phyloP scores from a whole-genome alignment of 2,113 vertebrate species.

The Festucalex cinctus region DNA sequence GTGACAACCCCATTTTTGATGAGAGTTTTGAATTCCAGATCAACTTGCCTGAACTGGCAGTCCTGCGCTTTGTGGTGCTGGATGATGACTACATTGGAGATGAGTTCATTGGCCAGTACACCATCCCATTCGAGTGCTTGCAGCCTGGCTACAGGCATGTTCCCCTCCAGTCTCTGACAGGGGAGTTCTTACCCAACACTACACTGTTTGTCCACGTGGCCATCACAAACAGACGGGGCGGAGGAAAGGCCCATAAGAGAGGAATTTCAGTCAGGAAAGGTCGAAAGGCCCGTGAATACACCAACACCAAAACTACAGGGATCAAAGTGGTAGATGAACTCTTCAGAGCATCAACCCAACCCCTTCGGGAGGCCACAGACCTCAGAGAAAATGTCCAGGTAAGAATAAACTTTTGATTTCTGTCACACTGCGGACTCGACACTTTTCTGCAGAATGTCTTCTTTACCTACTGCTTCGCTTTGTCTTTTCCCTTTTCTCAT shows the following conservation, averaged over 20 bases:
- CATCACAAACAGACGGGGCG: conserved; percentile 85
- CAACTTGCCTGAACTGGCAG: conserved; percentile 85
- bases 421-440: background rate
- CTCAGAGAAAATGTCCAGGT: conserved; percentile 91
- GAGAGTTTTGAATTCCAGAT: conserved; percentile 93
- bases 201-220: conserved; percentile 87
- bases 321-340: conserved; percentile 90
- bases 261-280: conserved; percentile 84
- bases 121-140: conserved; percentile 89
- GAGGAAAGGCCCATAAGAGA: conserved; percentile 83
- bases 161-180: conserved; percentile 82
- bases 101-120: conserved; percentile 92
- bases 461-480: background rate
- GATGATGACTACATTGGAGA: conserved; percentile 91
- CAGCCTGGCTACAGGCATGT: conserved; percentile 88
- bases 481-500: background rate
- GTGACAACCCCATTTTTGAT: conserved; percentile 87
- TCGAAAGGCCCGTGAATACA: conserved; percentile 82
- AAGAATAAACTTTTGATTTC: conserved; percentile 26
- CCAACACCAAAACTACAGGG: conserved; percentile 84
- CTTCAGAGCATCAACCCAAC: conserved; percentile 85
- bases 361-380: conserved; percentile 87
- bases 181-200: conserved; percentile 84
- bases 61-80: conserved; percentile 85
- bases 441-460: background rate